Percentiles rank a stretch among this genome's conserved stretches.
Conservation (phyloP, 2,888 invertebrate species). For the Diloba caeruleocephala region DNA sequence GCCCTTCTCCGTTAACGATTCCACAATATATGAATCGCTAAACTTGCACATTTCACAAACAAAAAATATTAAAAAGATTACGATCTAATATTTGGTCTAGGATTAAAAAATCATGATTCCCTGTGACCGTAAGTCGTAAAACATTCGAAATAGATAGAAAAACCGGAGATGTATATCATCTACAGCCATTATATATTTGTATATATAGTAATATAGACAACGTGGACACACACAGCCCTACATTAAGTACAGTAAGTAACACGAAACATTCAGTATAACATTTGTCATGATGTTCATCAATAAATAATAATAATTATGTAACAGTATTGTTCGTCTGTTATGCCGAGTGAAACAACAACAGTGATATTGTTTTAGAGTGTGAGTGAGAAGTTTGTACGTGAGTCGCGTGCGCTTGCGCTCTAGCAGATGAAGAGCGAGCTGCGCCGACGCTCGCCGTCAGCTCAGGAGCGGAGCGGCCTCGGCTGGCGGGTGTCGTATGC, state of each 20-base stretch:
- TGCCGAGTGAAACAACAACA: slow-evolving; percentile 36
- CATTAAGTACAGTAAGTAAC: slow-evolving; percentile 51
- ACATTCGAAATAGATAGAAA: slow-evolving; percentile 58
- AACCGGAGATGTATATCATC: slow-evolving; percentile 56
- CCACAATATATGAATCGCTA: slow-evolving; percentile 7
- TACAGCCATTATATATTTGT: slow-evolving; percentile 41
- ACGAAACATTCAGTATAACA: slow-evolving; percentile 44
- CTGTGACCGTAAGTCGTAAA: slow-evolving; percentile 64
- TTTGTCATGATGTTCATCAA: slow-evolving; percentile 48
- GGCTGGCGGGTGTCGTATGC: slow-evolving; percentile 98
- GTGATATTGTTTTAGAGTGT: slow-evolving; percentile 33
- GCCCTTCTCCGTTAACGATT: not conserved
- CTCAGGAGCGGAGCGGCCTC: slow-evolving; percentile 93
- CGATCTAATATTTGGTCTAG: slow-evolving; percentile 56
- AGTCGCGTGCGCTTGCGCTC: slow-evolving; percentile 4
- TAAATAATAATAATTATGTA: slow-evolving; percentile 35
- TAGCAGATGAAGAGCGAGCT: slow-evolving; percentile 28
- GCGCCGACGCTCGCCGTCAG: slow-evolving; percentile 54
- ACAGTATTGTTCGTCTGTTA: slow-evolving; percentile 33
- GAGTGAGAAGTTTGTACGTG: slow-evolving; percentile 44
- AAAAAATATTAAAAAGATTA: slow-evolving; percentile 45
- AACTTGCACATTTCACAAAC: slow-evolving; percentile 17
- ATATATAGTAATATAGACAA: slow-evolving; percentile 45
- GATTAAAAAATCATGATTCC: slow-evolving; percentile 57
- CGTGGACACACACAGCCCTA: slow-evolving; percentile 43